phyloP scores from a whole-genome alignment of 2,888 invertebrate genomes.

The Latrodectus elegans region DNA sequence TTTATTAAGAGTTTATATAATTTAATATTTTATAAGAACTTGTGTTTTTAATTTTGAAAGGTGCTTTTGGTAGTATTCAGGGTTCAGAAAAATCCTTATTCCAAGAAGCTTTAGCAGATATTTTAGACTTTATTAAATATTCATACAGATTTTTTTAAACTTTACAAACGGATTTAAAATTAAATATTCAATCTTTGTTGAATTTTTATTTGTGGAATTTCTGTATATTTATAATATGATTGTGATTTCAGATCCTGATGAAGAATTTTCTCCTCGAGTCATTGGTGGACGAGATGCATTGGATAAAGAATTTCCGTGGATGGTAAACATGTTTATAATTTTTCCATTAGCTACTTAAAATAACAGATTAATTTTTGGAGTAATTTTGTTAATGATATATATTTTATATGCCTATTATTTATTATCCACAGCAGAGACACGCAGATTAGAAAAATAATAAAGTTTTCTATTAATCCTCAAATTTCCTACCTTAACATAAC shows the following conservation, averaged over 20 bases:
- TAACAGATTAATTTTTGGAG: not conserved
- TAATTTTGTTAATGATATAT: not conserved
- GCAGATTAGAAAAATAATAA: no score
- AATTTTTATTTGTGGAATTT: no score
- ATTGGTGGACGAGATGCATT: conserved; percentile 65
- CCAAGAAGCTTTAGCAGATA: no score
- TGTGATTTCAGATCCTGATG: conserved; percentile 27
- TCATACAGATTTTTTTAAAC: not conserved
- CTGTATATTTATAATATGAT: not conserved
- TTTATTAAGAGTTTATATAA: no score
- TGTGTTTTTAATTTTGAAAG: no score
- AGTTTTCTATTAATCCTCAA: no score
- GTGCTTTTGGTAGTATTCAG: no score
- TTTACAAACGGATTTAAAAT: not conserved
- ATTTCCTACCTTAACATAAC: no score
- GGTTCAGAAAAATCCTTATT: no score
- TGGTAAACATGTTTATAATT: conserved; percentile 28
- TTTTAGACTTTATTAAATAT: not conserved
- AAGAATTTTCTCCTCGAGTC: conserved; percentile 53
- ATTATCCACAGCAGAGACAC: no score
- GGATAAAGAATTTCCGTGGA: conserved; percentile 67
- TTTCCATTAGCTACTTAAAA: not conserved
- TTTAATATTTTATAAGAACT: no score
- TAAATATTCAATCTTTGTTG: not conserved
- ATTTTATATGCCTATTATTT: not conserved